These are phyloP conservation scores for Bombycilla garrulus DNA, from an alignment of 2,113 vertebrate genomes.

Conservation along the genomic window DNA sequence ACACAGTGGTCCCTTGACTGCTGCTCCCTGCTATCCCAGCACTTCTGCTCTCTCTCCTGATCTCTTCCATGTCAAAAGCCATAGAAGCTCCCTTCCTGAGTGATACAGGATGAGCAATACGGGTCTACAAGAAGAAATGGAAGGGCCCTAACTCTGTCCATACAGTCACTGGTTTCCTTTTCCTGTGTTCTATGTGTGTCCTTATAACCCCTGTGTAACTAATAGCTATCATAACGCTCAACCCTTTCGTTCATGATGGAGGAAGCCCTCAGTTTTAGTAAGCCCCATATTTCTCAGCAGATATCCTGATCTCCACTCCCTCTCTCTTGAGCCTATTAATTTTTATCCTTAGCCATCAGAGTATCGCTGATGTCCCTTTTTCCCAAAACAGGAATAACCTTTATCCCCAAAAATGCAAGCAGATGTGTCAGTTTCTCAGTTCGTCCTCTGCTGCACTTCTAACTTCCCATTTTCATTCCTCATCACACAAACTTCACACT, in stretches of 20 bases:
- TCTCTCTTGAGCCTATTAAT: background rate
- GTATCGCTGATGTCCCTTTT: background rate
- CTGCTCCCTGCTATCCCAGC: background rate
- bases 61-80: background rate
- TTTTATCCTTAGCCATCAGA: background rate
- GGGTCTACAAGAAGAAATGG: accelerated
- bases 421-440: background rate
- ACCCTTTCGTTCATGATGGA: background rate
- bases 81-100: background rate
- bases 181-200: background rate
- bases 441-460: background rate
- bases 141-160: background rate
- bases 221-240: background rate
- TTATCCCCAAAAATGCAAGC: background rate
- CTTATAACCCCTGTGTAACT: background rate
- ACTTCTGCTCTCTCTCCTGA: background rate
- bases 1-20: background rate
- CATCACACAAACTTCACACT: background rate
- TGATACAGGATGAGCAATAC: background rate
- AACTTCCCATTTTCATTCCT: background rate
- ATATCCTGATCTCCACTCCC: background rate
- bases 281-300: background rate
- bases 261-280: background rate
- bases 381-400: background rate
- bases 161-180: background rate